phyloP scores from a whole-genome alignment of 2,888 invertebrate genomes.

The Pimpla rufipes region DNA sequence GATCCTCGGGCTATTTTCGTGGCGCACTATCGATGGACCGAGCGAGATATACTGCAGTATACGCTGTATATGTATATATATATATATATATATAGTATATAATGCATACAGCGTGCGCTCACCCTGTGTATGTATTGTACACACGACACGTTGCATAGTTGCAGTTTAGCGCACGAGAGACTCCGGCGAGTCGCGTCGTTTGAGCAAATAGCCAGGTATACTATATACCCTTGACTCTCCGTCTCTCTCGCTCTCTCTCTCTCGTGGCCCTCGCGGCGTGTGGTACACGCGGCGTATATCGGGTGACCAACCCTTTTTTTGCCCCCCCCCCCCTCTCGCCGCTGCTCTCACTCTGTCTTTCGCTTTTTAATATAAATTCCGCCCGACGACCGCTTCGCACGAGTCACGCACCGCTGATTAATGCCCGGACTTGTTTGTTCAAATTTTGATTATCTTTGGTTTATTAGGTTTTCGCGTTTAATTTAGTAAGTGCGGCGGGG shows the following conservation, averaged over 20 bases:
- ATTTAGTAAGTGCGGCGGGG: neutral
- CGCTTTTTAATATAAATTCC: constrained; percentile 50
- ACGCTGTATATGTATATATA: neutral
- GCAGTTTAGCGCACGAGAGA: constrained; percentile 35
- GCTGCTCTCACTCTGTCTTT: constrained; percentile 8
- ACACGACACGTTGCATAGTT: constrained; percentile 36
- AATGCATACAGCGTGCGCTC: neutral
- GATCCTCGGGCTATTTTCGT: constrained; percentile 80
- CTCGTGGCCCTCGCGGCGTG: neutral
- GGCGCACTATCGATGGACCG: constrained; percentile 79
- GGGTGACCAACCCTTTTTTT: constrained; percentile 52
- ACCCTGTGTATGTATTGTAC: constrained; percentile 1
- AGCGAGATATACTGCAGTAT: constrained; percentile 76
- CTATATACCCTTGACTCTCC: constrained; percentile 7
- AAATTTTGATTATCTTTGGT: constrained; percentile 64
- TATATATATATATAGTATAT: constrained; percentile 1
- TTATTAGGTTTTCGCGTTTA: constrained; percentile 36
- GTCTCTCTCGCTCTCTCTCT: too few species aligned
- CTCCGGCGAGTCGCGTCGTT: constrained; percentile 37
- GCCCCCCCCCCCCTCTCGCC: neutral
- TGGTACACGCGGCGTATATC: constrained; percentile 38
- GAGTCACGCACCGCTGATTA: constrained; percentile 57
- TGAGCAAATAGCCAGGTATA: constrained; percentile 51
- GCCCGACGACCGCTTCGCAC: constrained; percentile 42
- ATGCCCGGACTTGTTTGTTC: constrained; percentile 61